A percentile compares a stretch with the other conserved stretches of the same genome.
Conservation (phyloP, 2,113 vertebrate species). For the Gnathonemus longibarbis region DNA sequence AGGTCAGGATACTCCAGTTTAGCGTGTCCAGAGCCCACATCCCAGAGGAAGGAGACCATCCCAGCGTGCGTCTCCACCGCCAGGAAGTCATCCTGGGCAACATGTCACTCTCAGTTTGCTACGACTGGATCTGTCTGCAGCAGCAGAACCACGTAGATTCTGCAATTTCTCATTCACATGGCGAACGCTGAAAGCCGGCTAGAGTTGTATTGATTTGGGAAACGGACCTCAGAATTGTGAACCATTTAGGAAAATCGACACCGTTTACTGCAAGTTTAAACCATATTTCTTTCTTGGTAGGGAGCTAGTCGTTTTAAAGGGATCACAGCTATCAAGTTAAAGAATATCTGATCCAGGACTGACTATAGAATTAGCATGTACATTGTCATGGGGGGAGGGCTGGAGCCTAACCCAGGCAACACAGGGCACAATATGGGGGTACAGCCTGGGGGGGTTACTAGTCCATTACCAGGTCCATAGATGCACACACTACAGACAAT, state of each 20-base stretch:
- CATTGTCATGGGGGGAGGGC: not conserved
- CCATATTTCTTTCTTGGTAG: not conserved
- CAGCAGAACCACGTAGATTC: not conserved
- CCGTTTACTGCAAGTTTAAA: not conserved
- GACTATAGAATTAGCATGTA: not conserved
- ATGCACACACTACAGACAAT: not conserved
- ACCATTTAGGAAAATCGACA: not conserved
- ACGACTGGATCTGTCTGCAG: not conserved
- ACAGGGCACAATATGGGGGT: not conserved
- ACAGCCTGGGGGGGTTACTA: not conserved
- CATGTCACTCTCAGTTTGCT: not conserved
- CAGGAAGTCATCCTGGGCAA: constrained; percentile 75
- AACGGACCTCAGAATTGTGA: not conserved
- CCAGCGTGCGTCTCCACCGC: constrained; percentile 80
- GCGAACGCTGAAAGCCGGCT: not conserved
- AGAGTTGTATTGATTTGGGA: not conserved
- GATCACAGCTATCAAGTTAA: not conserved
- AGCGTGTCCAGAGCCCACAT: constrained; percentile 74
- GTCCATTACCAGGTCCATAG: not conserved
- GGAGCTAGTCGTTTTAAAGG: not conserved
- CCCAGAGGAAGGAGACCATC: constrained; percentile 81
- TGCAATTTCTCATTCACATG: not conserved
- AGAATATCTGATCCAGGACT: not conserved
- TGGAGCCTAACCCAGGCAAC: not conserved
- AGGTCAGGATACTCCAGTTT: constrained; percentile 72